Evolutionary conservation across 1,140 invertebrate genomes (phyloP), one percentile per base, ranked within the genome.

Genomic region (Maniola jurtina): DNA sequence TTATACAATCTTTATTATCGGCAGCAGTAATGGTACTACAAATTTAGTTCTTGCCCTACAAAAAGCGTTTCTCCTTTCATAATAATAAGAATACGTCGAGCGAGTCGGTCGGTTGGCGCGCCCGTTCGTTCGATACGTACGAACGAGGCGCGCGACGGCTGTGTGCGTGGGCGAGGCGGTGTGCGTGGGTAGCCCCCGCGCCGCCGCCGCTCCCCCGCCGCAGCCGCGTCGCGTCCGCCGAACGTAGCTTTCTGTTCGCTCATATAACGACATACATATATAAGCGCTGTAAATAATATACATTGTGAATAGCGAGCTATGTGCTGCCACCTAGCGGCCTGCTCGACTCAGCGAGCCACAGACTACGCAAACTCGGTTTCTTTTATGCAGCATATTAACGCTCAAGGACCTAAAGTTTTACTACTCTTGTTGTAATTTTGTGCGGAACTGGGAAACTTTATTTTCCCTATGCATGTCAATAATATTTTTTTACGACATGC

Each of bases 1-100:
- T 87, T 84, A 89, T 25, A 25, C 83, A 77, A 90, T 90, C 82
- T 90, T 89, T 90, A 90, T 89, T 86, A 90, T 88, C 82, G 80
- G 77, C 80, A 77, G 77, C 77, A 68, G 86, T 87, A 86, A 89
- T 89, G 75, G 79, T 77, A 84, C 85, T 80, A 88, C 86, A 86
- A 86, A 89, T 90, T 90, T 90, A 90, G 88, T 89, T 89, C 85
- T 88, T 90, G 88, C 86, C 88, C 88, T 90, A 90, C 88, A 90
- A 90, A 90, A 90, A 90, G 85, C 86, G 88, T 90, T 90, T 90
- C 88, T 90, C 86, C 86, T 90, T 90, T 90, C 88, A 89, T 90
- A 88, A 88, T 90, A 90, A 90, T 90, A 90, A 90, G 86, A 90
- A 90, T 90, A 90, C 86, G 83, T 77, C 80, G 88, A 86, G 83